Evolutionary conservation across 2,888 invertebrate genomes (phyloP), one percentile per base, ranked within the genome.

Genomic region (Embidobia sp.): DNA sequence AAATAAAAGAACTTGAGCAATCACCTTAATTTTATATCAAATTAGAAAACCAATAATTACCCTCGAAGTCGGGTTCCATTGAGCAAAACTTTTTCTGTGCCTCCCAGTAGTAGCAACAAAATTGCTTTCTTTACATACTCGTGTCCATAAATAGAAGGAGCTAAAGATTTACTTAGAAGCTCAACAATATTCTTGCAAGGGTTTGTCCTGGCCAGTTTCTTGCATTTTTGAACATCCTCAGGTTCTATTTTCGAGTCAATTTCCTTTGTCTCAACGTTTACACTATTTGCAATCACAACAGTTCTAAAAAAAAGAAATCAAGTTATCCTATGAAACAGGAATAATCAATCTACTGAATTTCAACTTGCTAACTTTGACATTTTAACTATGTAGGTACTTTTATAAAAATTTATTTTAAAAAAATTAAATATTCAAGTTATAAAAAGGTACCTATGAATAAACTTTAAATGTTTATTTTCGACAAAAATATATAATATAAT

Each of bases 121-220:
- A 99, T 96, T 0, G 99, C 99, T 87, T 96, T 96, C 90, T 99
- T 99, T 4, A 99, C 97, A 86, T 94, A 98, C 19, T 97, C 95
- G 85, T 99, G 97, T 0, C 99, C 99, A 84, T 98, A 97, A 86
- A 99, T 99, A 0, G 99, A 98, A 0, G 99, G 99, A 0, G 99
- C 99, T 55, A 99, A 90, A 0, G 99, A 99, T 85, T 95, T 95
- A 57, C 97, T 93, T 26, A 99, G 91, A 70, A 97, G 89, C 59
- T 98, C 96, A 87, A 98, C 99, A 78, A 98, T 95, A 88, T 97
- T 94, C 40, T 92, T 91, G 10, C 92, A 92, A 59, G 94, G 92
- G 55, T 92, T 91, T 29, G 69, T 81, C 81, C 92, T 94, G 0
- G 95, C 94, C 4, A 96, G 88, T 44, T 95, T 93, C 88, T 97